Base-by-base conservation (phyloP, 2,888 invertebrate species). In the Acheta domesticus region DNA sequence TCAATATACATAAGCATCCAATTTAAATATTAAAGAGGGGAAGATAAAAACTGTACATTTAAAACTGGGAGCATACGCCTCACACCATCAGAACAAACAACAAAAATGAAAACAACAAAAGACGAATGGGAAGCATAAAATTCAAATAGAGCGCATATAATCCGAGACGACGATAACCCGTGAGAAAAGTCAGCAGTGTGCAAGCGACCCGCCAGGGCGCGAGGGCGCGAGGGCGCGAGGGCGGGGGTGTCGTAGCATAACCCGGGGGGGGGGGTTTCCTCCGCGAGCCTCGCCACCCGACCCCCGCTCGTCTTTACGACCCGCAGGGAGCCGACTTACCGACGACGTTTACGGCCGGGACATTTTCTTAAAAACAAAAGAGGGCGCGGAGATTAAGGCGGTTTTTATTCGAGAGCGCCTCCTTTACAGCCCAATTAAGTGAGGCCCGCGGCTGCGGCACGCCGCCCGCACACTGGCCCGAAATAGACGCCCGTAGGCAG, bases 341-440 rank as follows among this genome's bases (percentile, higher is more conserved):
- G 62, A 12, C 62, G 62, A 62, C 62, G 62, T 62, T 62, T 62
- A 62, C 62, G 62, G 62, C 62, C n/a, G 62, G 16, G 62, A n/a
- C n/a, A n/a, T 62, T 14, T 62, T 62, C 62, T 62, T 62, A 62
- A 62, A 62, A 62, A 62, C 62, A 62, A 62, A 62, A 62, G 62
- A 62, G 62, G 62, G 62, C 16, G n/a, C 62, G 62, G 14, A n/a
- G 62, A 62, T 62, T 62, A 62, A 62, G 62, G 36, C n/a, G 62
- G n/a, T n/a, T 62, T 62, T 62, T 62, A 62, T 62, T 62, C 62
- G 16, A 14, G 62, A 62, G 16, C 62, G 62, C 62, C 62, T 62
- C 62, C 62, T 62, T 62, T 62, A 62, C 16, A 19, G 62, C 62
- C 62, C 62, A 62, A 62, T 62, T 62, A 62, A 62, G 62, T 16